Percentiles rank a stretch among this genome's conserved stretches.
Evolutionary conservation across 2,888 invertebrate genomes (phyloP).

Genomic region (Microchrysa polita): DNA sequence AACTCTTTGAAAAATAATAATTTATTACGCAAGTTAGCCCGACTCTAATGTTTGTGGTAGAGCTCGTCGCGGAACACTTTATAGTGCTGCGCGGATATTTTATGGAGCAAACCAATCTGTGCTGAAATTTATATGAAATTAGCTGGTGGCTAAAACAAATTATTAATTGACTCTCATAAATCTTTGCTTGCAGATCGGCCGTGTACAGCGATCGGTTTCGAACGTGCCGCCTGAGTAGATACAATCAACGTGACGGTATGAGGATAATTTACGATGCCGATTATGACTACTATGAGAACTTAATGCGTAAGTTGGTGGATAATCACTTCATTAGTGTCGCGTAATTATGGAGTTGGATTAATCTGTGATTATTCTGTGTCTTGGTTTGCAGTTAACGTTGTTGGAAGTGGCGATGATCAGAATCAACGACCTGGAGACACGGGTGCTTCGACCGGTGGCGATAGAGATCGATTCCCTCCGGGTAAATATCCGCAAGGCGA

Average conservation of each 20-base stretch:
- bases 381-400: slow-evolving; percentile 62
- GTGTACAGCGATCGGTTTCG: slow-evolving; percentile 88
- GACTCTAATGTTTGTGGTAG: neutral
- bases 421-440: slow-evolving; percentile 54
- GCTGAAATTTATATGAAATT: neutral
- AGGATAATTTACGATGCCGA: slow-evolving; percentile 89
- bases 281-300: slow-evolving; percentile 92
- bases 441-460: slow-evolving; percentile 53
- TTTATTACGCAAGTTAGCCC: neutral
- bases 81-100: neutral
- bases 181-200: slow-evolving; percentile 71
- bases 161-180: slow-evolving; percentile 1
- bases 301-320: slow-evolving; percentile 80
- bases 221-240: slow-evolving; percentile 84
- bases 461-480: slow-evolving; percentile 64
- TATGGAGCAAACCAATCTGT: neutral
- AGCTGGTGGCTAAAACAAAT: neutral
- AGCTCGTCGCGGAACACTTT: neutral
- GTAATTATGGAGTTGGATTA: neutral
- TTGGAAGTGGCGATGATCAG: slow-evolving; percentile 59
- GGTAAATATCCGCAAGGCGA: slow-evolving; percentile 59
- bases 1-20: too few species aligned
- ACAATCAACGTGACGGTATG: slow-evolving; percentile 88
- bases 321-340: slow-evolving; percentile 7
- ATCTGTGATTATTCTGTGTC: neutral